A percentile compares a stretch with the other conserved stretches of the same genome.
phyloP scores from a whole-genome alignment of 2,888 invertebrate species.

The Ichneumoninae sp. region DNA sequence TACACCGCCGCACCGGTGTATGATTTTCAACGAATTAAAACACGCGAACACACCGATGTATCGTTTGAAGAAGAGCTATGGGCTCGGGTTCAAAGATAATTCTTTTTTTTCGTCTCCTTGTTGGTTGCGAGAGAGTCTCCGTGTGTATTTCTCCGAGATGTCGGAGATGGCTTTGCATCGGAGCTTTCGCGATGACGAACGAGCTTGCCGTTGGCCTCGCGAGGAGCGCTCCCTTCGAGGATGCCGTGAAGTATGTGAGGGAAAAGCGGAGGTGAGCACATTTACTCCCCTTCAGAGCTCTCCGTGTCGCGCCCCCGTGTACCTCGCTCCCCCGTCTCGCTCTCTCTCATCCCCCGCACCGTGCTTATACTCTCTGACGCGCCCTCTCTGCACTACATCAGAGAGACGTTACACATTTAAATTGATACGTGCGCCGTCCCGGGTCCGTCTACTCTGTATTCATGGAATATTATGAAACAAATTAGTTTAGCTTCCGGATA shows the following conservation, averaged over 20 bases:
- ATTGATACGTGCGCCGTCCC: constrained; percentile 59
- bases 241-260: neutral
- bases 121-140: neutral
- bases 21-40: too few species aligned
- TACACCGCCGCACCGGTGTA: too few species aligned
- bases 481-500: constrained; percentile 71
- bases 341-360: neutral
- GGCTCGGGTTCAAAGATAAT: neutral
- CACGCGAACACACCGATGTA: too few species aligned
- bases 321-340: neutral
- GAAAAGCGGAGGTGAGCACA: constrained; percentile 24
- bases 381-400: constrained; percentile 27
- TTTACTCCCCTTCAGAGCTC: constrained; percentile 8
- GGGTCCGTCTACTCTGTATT: constrained; percentile 76
- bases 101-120: neutral
- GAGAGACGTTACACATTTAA: constrained; percentile 57
- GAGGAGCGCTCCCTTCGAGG: constrained; percentile 9
- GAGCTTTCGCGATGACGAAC: constrained; percentile 51
- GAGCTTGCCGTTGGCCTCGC: neutral
- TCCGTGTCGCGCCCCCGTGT: neutral
- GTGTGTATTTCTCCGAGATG: neutral
- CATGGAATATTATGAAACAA: constrained; percentile 77
- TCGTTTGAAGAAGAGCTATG: too few species aligned
- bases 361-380: neutral
- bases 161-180: constrained; percentile 5